phyloP scores from a whole-genome alignment of 1,140 invertebrate species.

The Drosophila hydei region DNA sequence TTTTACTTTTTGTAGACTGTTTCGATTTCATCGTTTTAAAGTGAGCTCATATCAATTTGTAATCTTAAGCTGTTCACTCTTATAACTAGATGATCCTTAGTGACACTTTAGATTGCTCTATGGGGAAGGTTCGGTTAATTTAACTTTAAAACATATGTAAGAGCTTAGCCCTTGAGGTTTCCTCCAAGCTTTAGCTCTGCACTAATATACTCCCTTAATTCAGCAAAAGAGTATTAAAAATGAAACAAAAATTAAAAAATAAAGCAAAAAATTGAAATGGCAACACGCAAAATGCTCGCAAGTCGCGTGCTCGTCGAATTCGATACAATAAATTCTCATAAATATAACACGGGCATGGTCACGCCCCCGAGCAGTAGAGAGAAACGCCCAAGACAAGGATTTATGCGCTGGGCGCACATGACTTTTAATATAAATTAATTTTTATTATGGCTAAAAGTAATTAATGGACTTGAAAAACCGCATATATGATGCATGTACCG shows the following conservation, averaged over 20 bases:
- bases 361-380: conserved; percentile 33
- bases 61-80: too few species aligned
- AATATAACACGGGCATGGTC: conserved; percentile 47
- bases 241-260: conserved; percentile 2
- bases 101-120: too few species aligned
- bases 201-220: too few species aligned
- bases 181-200: too few species aligned
- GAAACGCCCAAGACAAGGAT: conserved; percentile 69
- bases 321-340: conserved; percentile 79
- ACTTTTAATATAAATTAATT: conserved; percentile 82
- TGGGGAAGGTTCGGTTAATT: too few species aligned
- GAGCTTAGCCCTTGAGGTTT: too few species aligned
- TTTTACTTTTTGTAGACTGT: too few species aligned
- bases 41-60: too few species aligned
- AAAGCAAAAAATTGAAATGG: conserved; percentile 11
- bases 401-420: conserved; percentile 66
- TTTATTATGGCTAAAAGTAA: conserved; percentile 80
- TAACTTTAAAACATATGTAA: too few species aligned
- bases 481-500: conserved; percentile 70
- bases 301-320: conserved; percentile 73
- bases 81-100: too few species aligned
- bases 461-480: conserved; percentile 73
- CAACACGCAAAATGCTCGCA: conserved; percentile 47
- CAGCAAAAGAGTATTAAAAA: too few species aligned
- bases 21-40: too few species aligned